Conservation (phyloP, 2,888 invertebrate genomes). For the Lasioglossum leucozonium region DNA sequence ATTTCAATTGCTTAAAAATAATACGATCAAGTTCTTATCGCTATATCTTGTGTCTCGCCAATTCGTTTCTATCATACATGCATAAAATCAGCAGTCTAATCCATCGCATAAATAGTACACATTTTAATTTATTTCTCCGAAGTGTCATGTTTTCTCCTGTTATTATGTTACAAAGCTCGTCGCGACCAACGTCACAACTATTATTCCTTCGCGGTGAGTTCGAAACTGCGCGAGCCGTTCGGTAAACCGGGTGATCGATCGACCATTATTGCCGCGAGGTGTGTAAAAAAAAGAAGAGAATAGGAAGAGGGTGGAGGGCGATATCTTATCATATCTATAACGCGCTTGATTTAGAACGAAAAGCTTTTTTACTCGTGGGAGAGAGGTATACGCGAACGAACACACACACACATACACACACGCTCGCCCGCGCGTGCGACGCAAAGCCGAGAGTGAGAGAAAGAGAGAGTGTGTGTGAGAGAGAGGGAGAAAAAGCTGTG, state of each 20-base stretch:
- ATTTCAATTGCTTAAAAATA: not conserved
- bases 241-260: constrained; percentile 52
- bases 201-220: constrained; percentile 43
- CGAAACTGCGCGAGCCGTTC: constrained; percentile 35
- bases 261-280: constrained; percentile 54
- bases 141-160: not conserved
- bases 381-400: constrained; percentile 15
- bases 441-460: not conserved
- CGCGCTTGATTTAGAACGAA: constrained; percentile 77
- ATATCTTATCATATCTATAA: constrained; percentile 78
- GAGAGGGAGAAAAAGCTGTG: not conserved
- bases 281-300: constrained; percentile 34
- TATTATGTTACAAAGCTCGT: not conserved
- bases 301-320: constrained; percentile 21
- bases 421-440: not conserved
- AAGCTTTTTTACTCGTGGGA: constrained; percentile 77
- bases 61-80: not conserved
- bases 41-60: not conserved
- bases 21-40: not conserved
- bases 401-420: not conserved
- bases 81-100: not conserved
- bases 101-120: not conserved
- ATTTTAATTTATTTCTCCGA: not conserved
- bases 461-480: not conserved
- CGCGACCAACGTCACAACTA: not conserved